These are phyloP conservation scores for Oreonectes daqikongensis DNA, from an alignment of 2,797 vertebrate genomes.

Conservation along the genomic window DNA sequence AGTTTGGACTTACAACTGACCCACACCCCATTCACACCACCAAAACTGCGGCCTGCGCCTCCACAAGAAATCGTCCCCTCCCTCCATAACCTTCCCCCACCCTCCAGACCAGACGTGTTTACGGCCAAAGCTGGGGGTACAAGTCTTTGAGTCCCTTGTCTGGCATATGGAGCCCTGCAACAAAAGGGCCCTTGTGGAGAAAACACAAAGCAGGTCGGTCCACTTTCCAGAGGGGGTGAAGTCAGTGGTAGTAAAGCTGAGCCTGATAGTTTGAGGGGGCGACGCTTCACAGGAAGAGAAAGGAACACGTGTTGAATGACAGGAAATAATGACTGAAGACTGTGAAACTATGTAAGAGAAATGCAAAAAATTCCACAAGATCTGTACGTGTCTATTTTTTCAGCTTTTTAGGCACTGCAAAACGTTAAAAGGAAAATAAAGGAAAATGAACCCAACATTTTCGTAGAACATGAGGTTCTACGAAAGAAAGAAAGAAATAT, in stretches of 20 bases:
- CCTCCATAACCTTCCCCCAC: slow-evolving; percentile 28
- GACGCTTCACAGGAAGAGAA: slow-evolving; percentile 19
- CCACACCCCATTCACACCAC: slow-evolving; percentile 53
- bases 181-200: slow-evolving; percentile 66
- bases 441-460: too few relatives aligned
- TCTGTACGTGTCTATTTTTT: not conserved
- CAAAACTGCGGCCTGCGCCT: slow-evolving; percentile 40
- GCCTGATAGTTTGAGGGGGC: slow-evolving; percentile 48
- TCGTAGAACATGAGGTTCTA: too few relatives aligned
- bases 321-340: not conserved
- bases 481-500: too few relatives aligned
- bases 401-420: not conserved
- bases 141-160: slow-evolving; percentile 55
- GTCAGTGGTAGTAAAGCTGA: slow-evolving; percentile 53
- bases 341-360: too few relatives aligned
- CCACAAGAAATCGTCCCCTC: slow-evolving; percentile 35
- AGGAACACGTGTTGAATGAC: slow-evolving; percentile 25
- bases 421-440: not conserved
- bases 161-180: slow-evolving; percentile 65
- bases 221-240: slow-evolving; percentile 55
- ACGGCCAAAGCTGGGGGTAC: slow-evolving; percentile 53
- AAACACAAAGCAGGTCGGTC: slow-evolving; percentile 60
- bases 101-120: slow-evolving; percentile 60
- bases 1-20: slow-evolving; percentile 52
- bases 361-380: not conserved